A percentile compares a stretch with the other conserved stretches of the same genome.
Evolutionary conservation across 2,113 vertebrate genomes (phyloP).

Genomic region (Athene cunicularia): DNA sequence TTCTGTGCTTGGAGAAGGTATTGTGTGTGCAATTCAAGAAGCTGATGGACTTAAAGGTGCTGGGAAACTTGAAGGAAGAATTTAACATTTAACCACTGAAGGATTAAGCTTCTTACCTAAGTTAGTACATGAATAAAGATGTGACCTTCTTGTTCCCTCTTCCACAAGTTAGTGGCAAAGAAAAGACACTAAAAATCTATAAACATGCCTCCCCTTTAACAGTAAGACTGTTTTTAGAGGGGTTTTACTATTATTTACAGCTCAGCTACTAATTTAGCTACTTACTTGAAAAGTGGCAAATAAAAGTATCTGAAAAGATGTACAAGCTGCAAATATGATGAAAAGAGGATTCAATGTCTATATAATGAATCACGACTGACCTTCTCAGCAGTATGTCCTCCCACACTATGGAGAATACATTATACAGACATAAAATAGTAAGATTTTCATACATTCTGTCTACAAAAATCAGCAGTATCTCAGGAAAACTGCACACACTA

Average conservation of each 20-base stretch:
- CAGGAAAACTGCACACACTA: not conserved
- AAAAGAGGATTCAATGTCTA: not conserved
- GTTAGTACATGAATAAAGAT: not conserved
- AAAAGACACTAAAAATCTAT: too few relatives aligned
- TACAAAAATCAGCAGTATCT: not conserved
- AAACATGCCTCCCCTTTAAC: not conserved
- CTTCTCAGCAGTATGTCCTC: not conserved
- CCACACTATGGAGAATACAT: not conserved
- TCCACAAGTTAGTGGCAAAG: not conserved
- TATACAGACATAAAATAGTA: not conserved
- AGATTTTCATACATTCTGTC: not conserved
- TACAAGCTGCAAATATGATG: not conserved
- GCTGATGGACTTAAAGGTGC: not conserved
- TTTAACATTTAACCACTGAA: not conserved
- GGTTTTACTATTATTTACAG: slow-evolving; percentile 3
- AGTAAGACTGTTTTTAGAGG: not conserved
- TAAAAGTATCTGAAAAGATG: not conserved
- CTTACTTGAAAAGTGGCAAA: not conserved
- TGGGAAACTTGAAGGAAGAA: not conserved
- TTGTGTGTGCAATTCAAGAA: not conserved
- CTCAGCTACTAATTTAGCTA: not conserved
- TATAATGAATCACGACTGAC: not conserved
- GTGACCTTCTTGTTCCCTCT: not conserved
- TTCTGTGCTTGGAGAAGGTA: not conserved
- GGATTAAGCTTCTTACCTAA: not conserved